A percentile compares a stretch with the other conserved stretches of the same genome.
Conservation (phyloP, 2,888 invertebrate genomes). For the Tubulanus polymorphus region DNA sequence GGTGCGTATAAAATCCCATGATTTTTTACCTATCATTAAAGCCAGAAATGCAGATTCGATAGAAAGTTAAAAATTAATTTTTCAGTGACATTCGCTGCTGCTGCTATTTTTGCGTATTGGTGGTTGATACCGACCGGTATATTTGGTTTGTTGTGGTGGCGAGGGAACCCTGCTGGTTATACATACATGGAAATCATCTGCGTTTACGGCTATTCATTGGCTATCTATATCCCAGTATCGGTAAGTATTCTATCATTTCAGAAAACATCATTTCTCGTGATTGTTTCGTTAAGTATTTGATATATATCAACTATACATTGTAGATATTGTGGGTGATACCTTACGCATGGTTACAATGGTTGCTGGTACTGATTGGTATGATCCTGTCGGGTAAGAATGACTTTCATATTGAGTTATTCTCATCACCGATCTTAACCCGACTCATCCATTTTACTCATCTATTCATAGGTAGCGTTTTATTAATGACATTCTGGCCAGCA, state of each 20-base stretch:
- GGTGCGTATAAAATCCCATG: too few relatives aligned
- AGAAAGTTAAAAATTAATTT: too few relatives aligned
- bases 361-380: constrained; percentile 76
- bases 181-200: constrained; percentile 82
- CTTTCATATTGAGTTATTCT: too few relatives aligned
- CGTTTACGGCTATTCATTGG: constrained; percentile 90
- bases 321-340: constrained; percentile 79
- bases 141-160: constrained; percentile 84
- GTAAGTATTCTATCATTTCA: constrained; percentile 47
- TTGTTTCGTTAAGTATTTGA: neutral
- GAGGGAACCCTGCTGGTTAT: constrained; percentile 56
- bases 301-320: constrained; percentile 16
- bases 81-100: constrained; percentile 84
- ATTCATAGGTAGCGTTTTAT: constrained; percentile 63
- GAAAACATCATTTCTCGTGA: neutral
- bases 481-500: constrained; percentile 77
- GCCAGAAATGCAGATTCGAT: too few relatives aligned
- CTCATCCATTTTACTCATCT: neutral
- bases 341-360: constrained; percentile 78
- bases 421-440: neutral
- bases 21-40: too few relatives aligned
- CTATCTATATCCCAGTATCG: constrained; percentile 90
- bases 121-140: constrained; percentile 78
- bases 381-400: constrained; percentile 73
- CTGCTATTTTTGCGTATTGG: constrained; percentile 83